Evolutionary conservation across 2,797 vertebrate species (phyloP).

Genomic region (Heteromormyrus szaboi): DNA sequence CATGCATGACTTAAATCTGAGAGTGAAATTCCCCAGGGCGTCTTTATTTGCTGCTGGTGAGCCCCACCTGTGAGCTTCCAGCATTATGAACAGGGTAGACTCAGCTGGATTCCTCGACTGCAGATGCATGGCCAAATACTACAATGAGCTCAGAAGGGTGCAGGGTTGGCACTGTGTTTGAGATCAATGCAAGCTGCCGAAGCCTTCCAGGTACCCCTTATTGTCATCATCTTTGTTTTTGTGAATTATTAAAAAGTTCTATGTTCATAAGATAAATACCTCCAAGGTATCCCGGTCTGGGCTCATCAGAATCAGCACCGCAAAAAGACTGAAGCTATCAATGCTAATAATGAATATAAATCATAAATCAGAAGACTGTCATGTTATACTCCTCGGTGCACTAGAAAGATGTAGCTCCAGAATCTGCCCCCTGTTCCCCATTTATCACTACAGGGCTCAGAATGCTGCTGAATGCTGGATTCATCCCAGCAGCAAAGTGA

Average conservation of each 20-base stretch:
- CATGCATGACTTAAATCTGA: background rate
- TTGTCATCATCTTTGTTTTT: background rate
- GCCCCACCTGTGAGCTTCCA: background rate
- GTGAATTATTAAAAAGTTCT: background rate
- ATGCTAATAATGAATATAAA: background rate
- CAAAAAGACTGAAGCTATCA: background rate
- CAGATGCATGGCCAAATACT: background rate
- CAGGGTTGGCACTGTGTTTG: background rate
- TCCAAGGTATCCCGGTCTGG: background rate
- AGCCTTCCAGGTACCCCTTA: background rate
- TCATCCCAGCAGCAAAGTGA: slow-evolving; percentile 6
- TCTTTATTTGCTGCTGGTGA: background rate
- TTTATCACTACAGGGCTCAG: background rate
- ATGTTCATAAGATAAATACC: background rate
- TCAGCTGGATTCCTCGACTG: background rate
- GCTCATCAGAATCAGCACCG: background rate
- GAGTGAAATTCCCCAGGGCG: background rate
- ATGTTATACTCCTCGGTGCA: background rate
- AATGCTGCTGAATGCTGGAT: slow-evolving; percentile 12
- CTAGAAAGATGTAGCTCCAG: background rate
- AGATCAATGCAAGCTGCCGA: background rate
- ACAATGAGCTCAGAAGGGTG: background rate
- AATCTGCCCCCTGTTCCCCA: background rate
- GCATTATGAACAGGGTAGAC: background rate
- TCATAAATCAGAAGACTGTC: background rate